Percentiles rank a stretch among this genome's conserved stretches.
These are phyloP conservation scores for Acanthochromis polyacanthus DNA, from an alignment of 2,113 vertebrate species.

Conservation along the genomic window DNA sequence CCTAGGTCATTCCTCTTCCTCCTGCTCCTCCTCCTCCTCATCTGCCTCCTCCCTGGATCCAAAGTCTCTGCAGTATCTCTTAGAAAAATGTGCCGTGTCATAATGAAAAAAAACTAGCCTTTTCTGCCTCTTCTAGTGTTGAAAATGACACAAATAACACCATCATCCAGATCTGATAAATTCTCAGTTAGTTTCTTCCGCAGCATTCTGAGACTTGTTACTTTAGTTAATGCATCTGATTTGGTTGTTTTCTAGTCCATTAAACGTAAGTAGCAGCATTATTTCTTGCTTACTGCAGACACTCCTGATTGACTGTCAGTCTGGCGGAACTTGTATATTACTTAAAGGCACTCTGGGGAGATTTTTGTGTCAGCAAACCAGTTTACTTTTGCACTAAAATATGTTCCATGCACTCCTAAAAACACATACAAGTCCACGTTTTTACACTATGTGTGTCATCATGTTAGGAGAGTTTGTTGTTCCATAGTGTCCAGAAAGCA, in stretches of 20 bases:
- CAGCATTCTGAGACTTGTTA: neutral
- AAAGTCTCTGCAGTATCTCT: slow-evolving; percentile 39
- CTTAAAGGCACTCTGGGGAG: neutral
- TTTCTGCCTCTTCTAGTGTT: neutral
- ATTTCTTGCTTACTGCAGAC: neutral
- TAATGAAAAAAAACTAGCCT: neutral
- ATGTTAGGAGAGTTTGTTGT: neutral
- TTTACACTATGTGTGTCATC: neutral
- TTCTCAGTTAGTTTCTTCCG: neutral
- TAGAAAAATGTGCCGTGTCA: slow-evolving; percentile 64
- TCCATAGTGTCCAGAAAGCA: neutral
- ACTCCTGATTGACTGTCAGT: neutral
- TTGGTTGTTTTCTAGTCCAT: neutral
- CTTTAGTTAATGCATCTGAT: neutral
- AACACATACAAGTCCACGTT: no score
- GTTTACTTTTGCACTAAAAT: no score
- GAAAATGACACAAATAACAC: neutral
- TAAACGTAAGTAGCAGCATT: slow-evolving; percentile 15
- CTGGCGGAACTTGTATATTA: neutral
- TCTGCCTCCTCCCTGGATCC: slow-evolving; percentile 31
- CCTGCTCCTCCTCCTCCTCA: slow-evolving; percentile 25
- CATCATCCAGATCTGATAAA: neutral
- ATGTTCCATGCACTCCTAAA: no score
- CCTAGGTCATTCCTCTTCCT: slow-evolving; percentile 57
- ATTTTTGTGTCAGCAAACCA: neutral